Base-by-base conservation (phyloP, 2,797 vertebrate species). In the Siniperca undulata region DNA sequence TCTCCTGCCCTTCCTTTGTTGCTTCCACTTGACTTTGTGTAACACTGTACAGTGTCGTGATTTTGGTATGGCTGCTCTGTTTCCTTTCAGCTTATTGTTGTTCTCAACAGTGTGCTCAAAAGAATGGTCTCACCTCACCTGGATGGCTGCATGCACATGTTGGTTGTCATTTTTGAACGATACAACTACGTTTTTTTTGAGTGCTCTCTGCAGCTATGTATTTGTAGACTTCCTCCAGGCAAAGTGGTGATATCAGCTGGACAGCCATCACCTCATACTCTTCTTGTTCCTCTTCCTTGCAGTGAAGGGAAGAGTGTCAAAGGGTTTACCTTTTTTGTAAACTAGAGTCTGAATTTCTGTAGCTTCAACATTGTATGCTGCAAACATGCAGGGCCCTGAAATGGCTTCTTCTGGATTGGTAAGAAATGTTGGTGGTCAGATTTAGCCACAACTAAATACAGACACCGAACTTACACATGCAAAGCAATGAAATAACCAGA, bases 1-100 rank as follows among this genome's bases (percentile, higher is more conserved):
- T 61, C 71, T 70, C 24, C n/a, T 76, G 79, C 56, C 24, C 74
- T 72, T 65, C 56, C 38, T 62, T 75, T 85, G 67, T 60, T 53
- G 58, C 40, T 62, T 70, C 48, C 36, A n/a, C 46, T 74, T 69
- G 80, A 67, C 78, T 78, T 56, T 55, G 48, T 72, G 71, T 70
- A 62, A 19, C 64, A 44, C 65, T 71, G 66, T 64, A 40, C 55
- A 82, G 68, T 64, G 81, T 55, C 36, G 34, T 65, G 73, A 71
- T 70, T 83, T 77, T 48, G 61, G 20, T 70, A n/a, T 42, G 64
- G 61, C 60, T 48, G 59, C 59, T 77, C 3, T 48, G 44, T 70
- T 77, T 78, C 42, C 52, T 79, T 38, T 74, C 34, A 27, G 67
- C 19, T 16, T 46, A n/a, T 59, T 76, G 70, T 80, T 62, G 27